A percentile compares a stretch with the other conserved stretches of the same genome.
Evolutionary conservation across 2,113 vertebrate species (phyloP).

Genomic region (Centrocercus urophasianus): DNA sequence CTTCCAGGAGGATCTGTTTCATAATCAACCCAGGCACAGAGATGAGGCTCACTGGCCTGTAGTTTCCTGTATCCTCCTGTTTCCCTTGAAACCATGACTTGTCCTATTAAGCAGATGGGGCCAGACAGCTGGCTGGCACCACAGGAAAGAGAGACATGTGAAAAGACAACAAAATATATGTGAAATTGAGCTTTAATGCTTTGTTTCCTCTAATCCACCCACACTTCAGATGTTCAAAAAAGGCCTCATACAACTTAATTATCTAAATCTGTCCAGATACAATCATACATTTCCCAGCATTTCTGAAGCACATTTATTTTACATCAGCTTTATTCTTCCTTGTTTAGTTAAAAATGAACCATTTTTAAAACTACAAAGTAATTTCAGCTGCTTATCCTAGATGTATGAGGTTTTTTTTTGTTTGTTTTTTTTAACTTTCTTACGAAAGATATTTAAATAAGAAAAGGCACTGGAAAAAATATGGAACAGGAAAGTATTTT

Average conservation of each 20-base stretch:
- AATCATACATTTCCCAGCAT: not conserved
- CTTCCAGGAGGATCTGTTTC: no score
- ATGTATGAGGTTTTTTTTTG: not conserved
- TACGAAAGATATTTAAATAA: not conserved
- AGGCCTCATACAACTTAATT: not conserved
- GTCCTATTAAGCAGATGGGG: not conserved
- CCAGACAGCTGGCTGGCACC: slow-evolving; percentile 4
- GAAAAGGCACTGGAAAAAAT: not conserved
- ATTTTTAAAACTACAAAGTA: not conserved
- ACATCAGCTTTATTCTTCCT: not conserved
- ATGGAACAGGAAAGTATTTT: not conserved
- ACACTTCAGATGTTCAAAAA: slow-evolving; percentile 57
- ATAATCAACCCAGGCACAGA: no score
- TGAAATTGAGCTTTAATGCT: slow-evolving; percentile 7
- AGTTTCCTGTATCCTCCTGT: no score
- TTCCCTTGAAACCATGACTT: not conserved
- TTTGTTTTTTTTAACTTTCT: not conserved
- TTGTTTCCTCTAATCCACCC: slow-evolving; percentile 50
- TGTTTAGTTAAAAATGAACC: not conserved
- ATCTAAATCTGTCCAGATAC: not conserved
- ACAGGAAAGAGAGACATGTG: slow-evolving; percentile 7
- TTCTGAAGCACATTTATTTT: not conserved
- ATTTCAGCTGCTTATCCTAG: not conserved
- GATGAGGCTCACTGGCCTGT: no score
- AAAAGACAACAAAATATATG: slow-evolving; percentile 26